Conservation (phyloP, 2,113 vertebrate species). For the Dicrurus megarhynchus region DNA sequence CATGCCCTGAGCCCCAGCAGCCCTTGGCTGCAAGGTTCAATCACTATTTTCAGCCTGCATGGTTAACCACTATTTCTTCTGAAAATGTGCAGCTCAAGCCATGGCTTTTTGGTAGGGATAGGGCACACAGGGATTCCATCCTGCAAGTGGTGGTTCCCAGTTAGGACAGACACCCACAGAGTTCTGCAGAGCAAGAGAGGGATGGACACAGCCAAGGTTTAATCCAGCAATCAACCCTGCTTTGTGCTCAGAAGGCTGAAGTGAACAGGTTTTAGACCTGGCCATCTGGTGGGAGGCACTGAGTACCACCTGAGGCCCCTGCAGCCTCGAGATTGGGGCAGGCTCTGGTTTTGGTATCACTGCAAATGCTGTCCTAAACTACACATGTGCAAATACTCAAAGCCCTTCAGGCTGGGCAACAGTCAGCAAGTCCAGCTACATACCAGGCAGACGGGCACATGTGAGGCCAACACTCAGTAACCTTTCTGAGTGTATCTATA, state of each 20-base stretch:
- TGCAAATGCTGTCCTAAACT: neutral
- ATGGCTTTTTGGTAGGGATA: rapidly evolving
- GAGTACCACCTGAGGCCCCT: neutral
- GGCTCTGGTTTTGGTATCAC: neutral
- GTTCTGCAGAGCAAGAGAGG: neutral
- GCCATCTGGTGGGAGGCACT: neutral
- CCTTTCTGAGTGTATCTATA: rapidly evolving
- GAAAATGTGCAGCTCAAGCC: neutral
- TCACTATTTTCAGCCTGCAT: neutral
- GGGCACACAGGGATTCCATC: rapidly evolving
- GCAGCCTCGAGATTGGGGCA: neutral
- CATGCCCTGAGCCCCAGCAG: neutral
- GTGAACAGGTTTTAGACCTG: rapidly evolving
- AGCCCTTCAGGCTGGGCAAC: neutral
- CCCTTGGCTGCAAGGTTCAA: neutral
- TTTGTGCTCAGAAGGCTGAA: neutral
- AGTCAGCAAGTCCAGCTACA: neutral
- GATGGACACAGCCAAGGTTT: neutral
- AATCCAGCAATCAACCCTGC: neutral
- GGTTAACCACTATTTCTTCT: neutral
- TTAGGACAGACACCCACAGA: neutral
- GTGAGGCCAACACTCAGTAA: rapidly evolving
- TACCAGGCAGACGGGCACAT: rapidly evolving
- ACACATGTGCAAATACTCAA: neutral
- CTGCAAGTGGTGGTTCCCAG: neutral